phyloP scores from a whole-genome alignment of 1,140 invertebrate species.

The Drosophila equinoxialis region DNA sequence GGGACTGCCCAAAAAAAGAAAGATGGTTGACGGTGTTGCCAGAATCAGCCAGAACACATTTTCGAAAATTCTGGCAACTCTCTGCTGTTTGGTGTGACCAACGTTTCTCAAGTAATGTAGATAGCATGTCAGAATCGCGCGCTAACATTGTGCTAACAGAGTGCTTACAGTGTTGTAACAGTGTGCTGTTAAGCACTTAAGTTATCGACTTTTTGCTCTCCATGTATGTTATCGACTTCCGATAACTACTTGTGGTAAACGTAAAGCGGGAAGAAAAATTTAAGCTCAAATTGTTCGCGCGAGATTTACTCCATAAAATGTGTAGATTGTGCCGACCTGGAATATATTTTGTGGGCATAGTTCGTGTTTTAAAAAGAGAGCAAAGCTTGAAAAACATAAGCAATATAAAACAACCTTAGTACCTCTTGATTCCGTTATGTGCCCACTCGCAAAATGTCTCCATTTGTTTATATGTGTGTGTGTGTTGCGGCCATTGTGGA shows the following conservation, averaged over 20 bases:
- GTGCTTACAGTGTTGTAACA: background rate
- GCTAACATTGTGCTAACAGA: background rate
- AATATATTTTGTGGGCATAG: background rate
- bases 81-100: constrained; percentile 1
- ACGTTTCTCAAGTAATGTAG: background rate
- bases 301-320: background rate
- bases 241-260: background rate
- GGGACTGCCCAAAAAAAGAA: constrained; percentile 82
- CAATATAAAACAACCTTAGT: background rate
- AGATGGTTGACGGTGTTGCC: constrained; percentile 52
- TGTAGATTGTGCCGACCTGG: background rate
- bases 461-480: no score
- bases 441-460: no score
- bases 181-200: background rate
- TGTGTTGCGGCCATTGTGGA: no score
- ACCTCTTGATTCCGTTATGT: background rate
- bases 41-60: background rate
- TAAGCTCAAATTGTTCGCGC: background rate
- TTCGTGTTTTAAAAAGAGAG: background rate
- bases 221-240: background rate
- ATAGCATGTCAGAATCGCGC: background rate
- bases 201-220: no score
- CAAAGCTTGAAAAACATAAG: background rate
- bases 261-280: background rate
- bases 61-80: background rate